Conservation (phyloP, 2,797 vertebrate genomes). For the Sebastiscus tertius region DNA sequence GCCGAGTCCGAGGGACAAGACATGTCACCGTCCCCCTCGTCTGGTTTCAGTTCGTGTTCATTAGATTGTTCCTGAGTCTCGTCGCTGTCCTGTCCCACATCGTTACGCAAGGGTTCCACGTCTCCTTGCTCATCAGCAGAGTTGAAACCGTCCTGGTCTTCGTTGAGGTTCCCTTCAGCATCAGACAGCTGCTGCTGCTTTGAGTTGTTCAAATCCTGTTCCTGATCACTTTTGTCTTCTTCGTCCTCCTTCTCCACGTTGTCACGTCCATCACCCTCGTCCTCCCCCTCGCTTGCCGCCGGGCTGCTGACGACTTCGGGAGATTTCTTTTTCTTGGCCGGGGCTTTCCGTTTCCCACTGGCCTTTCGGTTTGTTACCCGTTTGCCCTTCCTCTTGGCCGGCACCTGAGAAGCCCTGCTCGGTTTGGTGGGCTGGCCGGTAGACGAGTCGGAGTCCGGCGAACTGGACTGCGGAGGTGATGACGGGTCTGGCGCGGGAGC, state of each 20-base stretch:
- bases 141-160: conserved; percentile 37
- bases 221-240: conserved; percentile 43
- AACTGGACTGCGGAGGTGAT: conserved; percentile 78
- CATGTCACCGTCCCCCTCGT: conserved; percentile 8
- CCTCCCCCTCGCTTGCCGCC: conserved; percentile 61
- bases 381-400: conserved; percentile 86
- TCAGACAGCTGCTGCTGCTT: conserved; percentile 48
- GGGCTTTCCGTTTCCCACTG: conserved; percentile 86
- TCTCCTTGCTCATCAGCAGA: conserved; percentile 30
- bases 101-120: background rate
- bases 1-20: conserved; percentile 25
- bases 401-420: conserved; percentile 76
- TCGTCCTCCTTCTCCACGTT: conserved; percentile 32
- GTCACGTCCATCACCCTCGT: conserved; percentile 34
- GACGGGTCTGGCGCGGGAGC: conserved; percentile 77
- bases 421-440: conserved; percentile 76
- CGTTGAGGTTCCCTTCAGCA: conserved; percentile 31
- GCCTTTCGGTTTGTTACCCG: conserved; percentile 85
- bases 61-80: conserved; percentile 50
- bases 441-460: conserved; percentile 85
- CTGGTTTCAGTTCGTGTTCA: conserved; percentile 21
- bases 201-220: conserved; percentile 34
- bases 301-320: conserved; percentile 57
- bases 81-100: conserved; percentile 34
- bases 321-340: conserved; percentile 63